Conservation (phyloP, 2,113 vertebrate species). For the Solenodon paradoxus region DNA sequence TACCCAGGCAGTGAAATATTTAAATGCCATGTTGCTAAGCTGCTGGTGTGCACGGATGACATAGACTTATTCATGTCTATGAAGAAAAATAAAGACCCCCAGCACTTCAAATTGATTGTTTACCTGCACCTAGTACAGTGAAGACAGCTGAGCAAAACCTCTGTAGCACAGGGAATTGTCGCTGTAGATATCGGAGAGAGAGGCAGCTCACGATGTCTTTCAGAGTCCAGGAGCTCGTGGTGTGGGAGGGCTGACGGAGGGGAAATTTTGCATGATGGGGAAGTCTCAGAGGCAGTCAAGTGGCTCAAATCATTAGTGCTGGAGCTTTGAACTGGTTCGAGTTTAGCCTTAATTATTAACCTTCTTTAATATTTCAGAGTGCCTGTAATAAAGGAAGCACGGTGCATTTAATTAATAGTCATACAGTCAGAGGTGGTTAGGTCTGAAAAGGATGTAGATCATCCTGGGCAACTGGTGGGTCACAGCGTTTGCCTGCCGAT, state of each 20-base stretch:
- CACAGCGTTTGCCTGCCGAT: background rate
- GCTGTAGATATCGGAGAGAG: background rate
- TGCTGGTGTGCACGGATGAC: background rate
- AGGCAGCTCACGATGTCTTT: background rate
- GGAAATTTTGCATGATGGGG: background rate
- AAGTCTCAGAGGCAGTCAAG: background rate
- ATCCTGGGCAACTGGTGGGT: background rate
- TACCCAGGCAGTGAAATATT: conserved; percentile 29
- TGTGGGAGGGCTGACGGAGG: background rate
- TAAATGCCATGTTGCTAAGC: conserved; percentile 27
- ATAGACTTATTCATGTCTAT: background rate
- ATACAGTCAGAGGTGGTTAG: conserved; percentile 1
- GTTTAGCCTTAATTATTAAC: conserved; percentile 64
- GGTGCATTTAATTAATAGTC: conserved; percentile 28
- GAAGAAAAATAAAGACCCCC: background rate
- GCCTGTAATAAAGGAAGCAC: conserved; percentile 35
- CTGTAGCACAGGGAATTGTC: background rate
- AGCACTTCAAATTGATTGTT: conserved; percentile 9
- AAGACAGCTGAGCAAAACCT: background rate
- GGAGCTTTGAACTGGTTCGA: conserved; percentile 9
- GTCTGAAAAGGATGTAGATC: background rate
- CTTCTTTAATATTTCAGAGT: conserved; percentile 63
- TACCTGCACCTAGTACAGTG: background rate
- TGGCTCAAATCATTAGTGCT: background rate
- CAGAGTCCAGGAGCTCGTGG: background rate